Percentiles rank a stretch among this genome's conserved stretches.
Conservation (phyloP, 2,797 vertebrate genomes). For the Mycteria americana region DNA sequence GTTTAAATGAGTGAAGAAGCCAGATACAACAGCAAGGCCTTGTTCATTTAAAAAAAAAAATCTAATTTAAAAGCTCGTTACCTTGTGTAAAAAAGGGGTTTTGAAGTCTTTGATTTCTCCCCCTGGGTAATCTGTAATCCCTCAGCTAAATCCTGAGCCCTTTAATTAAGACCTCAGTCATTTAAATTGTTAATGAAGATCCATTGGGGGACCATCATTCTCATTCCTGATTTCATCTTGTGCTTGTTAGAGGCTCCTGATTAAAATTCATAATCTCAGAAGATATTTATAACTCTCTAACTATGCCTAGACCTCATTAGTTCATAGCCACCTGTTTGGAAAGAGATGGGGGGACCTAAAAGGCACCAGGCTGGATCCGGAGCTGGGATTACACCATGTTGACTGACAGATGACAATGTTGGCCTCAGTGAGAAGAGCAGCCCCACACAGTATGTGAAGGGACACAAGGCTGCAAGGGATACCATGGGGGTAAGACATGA, state of each 20-base stretch:
- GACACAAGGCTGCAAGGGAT: not conserved
- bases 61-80: not conserved
- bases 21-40: not conserved
- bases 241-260: slow-evolving; percentile 35
- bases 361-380: not conserved
- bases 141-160: slow-evolving; percentile 13
- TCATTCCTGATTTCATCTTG: slow-evolving; percentile 49
- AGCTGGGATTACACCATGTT: not conserved
- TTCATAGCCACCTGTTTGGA: slow-evolving; percentile 22
- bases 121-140: slow-evolving; percentile 49
- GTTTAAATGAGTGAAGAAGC: not conserved
- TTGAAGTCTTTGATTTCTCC: slow-evolving; percentile 43
- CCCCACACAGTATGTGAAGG: not conserved
- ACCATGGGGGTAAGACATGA: no score
- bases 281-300: slow-evolving; percentile 51
- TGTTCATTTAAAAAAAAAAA: not conserved
- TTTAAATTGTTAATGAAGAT: slow-evolving; percentile 65
- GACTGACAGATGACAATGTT: not conserved
- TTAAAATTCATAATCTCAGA: slow-evolving; percentile 58
- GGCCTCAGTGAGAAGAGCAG: not conserved
- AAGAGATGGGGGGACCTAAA: not conserved
- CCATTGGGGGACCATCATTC: slow-evolving; percentile 25
- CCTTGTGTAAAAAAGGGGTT: not conserved
- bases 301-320: slow-evolving; percentile 23
- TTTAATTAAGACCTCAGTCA: slow-evolving; percentile 62